Percentiles rank a stretch among this genome's conserved stretches.
phyloP scores from a whole-genome alignment of 2,113 vertebrate species.

The Arothron firmamentum region DNA sequence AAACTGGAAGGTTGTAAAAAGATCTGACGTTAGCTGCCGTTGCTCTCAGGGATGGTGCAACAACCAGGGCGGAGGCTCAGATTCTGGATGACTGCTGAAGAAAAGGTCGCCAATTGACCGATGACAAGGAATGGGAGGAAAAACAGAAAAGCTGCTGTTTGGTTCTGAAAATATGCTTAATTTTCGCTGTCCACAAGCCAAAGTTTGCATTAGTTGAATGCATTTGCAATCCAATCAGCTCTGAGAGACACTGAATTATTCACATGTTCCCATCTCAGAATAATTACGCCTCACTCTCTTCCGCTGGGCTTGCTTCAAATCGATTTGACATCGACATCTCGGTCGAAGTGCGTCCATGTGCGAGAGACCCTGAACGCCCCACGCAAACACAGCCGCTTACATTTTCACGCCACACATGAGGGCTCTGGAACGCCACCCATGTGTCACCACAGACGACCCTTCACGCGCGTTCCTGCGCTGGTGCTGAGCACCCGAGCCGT shows the following conservation, averaged over 20 bases:
- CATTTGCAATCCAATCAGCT: constrained; percentile 30
- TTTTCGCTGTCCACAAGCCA: too few relatives aligned
- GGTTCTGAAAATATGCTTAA: too few relatives aligned
- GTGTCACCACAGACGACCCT: too few relatives aligned
- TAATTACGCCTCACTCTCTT: constrained; percentile 24
- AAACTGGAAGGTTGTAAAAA: constrained; percentile 18
- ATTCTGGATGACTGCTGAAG: neutral
- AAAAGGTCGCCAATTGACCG: too few relatives aligned
- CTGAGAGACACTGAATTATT: constrained; percentile 41
- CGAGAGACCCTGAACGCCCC: neutral
- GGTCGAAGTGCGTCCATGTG: neutral
- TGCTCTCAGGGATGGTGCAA: constrained; percentile 8
- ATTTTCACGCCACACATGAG: too few relatives aligned
- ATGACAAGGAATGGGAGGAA: too few relatives aligned
- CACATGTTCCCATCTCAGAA: constrained; percentile 18
- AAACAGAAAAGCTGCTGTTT: too few relatives aligned
- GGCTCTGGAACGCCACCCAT: too few relatives aligned
- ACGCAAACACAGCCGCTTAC: too few relatives aligned
- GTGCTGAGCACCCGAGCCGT: too few relatives aligned
- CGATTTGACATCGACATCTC: constrained; percentile 11
- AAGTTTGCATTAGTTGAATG: too few relatives aligned
- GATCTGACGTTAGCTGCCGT: constrained; percentile 22
- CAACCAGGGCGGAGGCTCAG: constrained; percentile 9
- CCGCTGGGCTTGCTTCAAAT: constrained; percentile 9
- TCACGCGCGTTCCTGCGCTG: too few relatives aligned